Conservation (phyloP, 1,140 invertebrate species). For the Cotesia chilonis region DNA sequence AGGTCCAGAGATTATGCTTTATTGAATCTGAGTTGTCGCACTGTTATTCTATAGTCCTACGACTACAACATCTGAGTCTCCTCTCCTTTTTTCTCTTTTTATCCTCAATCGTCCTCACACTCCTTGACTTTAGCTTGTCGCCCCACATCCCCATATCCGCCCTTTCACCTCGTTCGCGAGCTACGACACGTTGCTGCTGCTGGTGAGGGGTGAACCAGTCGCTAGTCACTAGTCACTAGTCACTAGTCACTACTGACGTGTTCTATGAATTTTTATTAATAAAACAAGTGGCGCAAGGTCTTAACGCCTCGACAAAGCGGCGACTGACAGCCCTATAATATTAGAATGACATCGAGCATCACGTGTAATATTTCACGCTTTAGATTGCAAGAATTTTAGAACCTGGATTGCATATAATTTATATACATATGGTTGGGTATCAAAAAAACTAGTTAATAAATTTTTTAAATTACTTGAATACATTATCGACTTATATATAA, state of each 20-base stretch:
- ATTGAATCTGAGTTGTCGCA: slow-evolving; percentile 45
- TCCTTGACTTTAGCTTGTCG: no score
- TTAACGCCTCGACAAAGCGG: slow-evolving; percentile 37
- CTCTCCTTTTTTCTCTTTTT: neutral
- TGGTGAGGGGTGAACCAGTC: slow-evolving; percentile 17
- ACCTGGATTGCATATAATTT: no score
- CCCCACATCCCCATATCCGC: neutral
- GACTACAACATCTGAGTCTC: slow-evolving; percentile 20
- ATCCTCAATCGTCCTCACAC: neutral
- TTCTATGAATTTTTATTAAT: slow-evolving; percentile 43
- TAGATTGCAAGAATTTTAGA: neutral
- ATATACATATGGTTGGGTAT: no score
- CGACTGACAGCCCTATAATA: slow-evolving; percentile 39
- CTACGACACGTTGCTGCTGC: no score
- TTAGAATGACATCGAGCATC: slow-evolving; percentile 26
- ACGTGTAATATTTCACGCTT: neutral
- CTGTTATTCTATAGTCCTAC: slow-evolving; percentile 37
- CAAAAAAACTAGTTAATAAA: no score
- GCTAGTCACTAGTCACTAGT: no score
- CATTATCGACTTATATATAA: no score
- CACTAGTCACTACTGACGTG: slow-evolving; percentile 22
- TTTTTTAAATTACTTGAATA: no score
- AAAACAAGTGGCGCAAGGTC: slow-evolving; percentile 35
- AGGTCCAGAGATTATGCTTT: slow-evolving; percentile 46
- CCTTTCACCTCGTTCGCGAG: slow-evolving; percentile 21